Evolutionary conservation across 30 jellyfish, hydroid and myxozoan species (phyloP).

Genomic region (Aurelia aurita): DNA sequence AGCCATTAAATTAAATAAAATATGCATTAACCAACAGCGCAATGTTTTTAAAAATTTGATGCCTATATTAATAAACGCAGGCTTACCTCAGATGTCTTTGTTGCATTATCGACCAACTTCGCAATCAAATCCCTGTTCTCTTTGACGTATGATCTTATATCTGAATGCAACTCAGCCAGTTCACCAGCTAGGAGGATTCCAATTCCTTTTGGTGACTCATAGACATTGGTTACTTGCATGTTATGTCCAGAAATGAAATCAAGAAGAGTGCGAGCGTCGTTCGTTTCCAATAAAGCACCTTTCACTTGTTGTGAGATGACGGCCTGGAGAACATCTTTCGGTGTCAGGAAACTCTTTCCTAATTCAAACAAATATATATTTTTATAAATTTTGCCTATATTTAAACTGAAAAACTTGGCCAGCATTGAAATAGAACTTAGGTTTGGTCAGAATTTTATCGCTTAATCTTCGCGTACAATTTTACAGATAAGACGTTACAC

Average conservation of each 20-base stretch:
- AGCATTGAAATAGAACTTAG: too few relatives aligned
- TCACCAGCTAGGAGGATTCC: conserved; percentile 18
- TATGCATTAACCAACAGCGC: too few relatives aligned
- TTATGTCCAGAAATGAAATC: conserved; percentile 12
- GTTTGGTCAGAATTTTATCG: too few relatives aligned
- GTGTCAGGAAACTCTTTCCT: conserved; percentile 20
- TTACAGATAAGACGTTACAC: too few relatives aligned
- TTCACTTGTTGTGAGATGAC: conserved; percentile 10
- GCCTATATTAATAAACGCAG: too few relatives aligned
- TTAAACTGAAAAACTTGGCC: too few relatives aligned
- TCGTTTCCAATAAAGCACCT: conserved; percentile 41
- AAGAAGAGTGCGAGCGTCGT: conserved; percentile 27
- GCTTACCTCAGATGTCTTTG: conserved; percentile 8
- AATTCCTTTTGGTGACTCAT: conserved; percentile 31
- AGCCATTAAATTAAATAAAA: too few relatives aligned
- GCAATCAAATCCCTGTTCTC: neutral
- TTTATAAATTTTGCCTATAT: too few relatives aligned
- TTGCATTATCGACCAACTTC: neutral
- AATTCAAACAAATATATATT: too few relatives aligned
- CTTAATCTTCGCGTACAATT: too few relatives aligned
- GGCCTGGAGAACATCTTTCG: conserved; percentile 23
- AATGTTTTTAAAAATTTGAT: too few relatives aligned
- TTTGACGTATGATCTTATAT: conserved; percentile 13
- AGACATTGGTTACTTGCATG: conserved; percentile 10
- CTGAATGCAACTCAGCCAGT: conserved; percentile 21